A percentile compares a stretch with the other conserved stretches of the same genome.
These are phyloP conservation scores for Nannoperca australis DNA, from an alignment of 2,797 vertebrate species.

Conservation along the genomic window DNA sequence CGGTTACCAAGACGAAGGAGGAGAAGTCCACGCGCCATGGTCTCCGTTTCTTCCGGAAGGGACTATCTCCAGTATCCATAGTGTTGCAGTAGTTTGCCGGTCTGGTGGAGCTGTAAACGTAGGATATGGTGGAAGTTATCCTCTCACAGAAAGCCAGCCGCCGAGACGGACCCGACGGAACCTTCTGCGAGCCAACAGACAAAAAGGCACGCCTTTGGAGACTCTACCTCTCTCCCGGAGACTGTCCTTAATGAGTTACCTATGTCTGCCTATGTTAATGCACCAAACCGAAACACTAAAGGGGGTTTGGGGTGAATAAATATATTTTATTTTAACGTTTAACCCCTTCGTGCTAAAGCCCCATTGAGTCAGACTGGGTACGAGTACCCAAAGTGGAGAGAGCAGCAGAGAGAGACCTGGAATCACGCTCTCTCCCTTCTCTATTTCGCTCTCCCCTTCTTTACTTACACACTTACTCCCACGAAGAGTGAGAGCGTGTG, in stretches of 20 bases:
- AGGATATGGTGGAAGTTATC: conserved; percentile 74
- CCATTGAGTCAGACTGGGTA: conserved; percentile 84
- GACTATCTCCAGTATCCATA: conserved; percentile 86
- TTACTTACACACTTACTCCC: conserved; percentile 86
- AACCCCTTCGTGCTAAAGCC: conserved; percentile 82
- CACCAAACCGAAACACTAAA: conserved; percentile 72
- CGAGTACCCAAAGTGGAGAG: conserved; percentile 83
- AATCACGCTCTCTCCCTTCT: conserved; percentile 80
- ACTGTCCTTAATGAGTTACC: conserved; percentile 67
- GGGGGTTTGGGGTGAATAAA: conserved; percentile 77
- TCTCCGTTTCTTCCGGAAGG: conserved; percentile 85
- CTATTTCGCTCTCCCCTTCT: conserved; percentile 78
- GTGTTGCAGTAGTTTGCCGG: conserved; percentile 65
- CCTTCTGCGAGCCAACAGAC: conserved; percentile 76
- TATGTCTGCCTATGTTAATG: conserved; percentile 65
- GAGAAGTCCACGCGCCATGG: conserved; percentile 81
- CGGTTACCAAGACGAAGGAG: conserved; percentile 77
- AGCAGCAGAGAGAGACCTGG: conserved; percentile 84
- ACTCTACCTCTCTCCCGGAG: conserved; percentile 70
- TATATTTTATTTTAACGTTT: conserved; percentile 77
- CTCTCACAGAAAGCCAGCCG: conserved; percentile 82
- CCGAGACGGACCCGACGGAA: conserved; percentile 72
- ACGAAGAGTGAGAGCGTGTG: conserved; percentile 75
- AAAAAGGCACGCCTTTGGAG: conserved; percentile 76
- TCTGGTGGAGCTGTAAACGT: conserved; percentile 67